Conservation (phyloP, 2,888 invertebrate species). For the Plutella xylostella region DNA sequence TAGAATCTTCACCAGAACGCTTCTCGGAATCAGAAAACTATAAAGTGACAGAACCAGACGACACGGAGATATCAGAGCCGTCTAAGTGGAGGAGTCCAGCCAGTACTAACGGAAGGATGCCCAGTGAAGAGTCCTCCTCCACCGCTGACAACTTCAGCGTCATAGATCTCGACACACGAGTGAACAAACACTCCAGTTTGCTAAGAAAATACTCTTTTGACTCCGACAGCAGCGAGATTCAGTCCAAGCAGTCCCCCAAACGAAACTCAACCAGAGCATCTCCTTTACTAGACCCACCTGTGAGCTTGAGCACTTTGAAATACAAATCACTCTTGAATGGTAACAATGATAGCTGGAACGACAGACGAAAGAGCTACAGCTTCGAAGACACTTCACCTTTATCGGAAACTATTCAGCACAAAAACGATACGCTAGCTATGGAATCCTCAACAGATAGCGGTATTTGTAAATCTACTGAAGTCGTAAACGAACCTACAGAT, state of each 20-base stretch:
- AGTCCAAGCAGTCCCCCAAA: slow-evolving; percentile 25
- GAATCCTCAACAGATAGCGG: slow-evolving; percentile 86
- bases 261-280: slow-evolving; percentile 36
- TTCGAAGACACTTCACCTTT: slow-evolving; percentile 66
- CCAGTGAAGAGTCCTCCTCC: slow-evolving; percentile 67
- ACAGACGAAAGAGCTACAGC: slow-evolving; percentile 81
- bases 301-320: slow-evolving; percentile 49
- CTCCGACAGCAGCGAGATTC: slow-evolving; percentile 44
- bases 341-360: slow-evolving; percentile 75
- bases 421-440: slow-evolving; percentile 65
- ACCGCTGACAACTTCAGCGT: slow-evolving; percentile 53
- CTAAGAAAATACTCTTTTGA: slow-evolving; percentile 46
- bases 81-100: slow-evolving; percentile 77
- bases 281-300: slow-evolving; percentile 47
- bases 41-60: slow-evolving; percentile 68
- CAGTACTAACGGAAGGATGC: slow-evolving; percentile 75
- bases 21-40: slow-evolving; percentile 45
- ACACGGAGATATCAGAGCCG: slow-evolving; percentile 64
- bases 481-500: slow-evolving; percentile 55
- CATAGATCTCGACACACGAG: slow-evolving; percentile 49
- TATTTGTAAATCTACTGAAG: slow-evolving; percentile 78
- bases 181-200: slow-evolving; percentile 29
- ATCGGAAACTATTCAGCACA: slow-evolving; percentile 37
- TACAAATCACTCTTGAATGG: slow-evolving; percentile 53
- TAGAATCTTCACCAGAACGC: slow-evolving; percentile 40